Conservation (phyloP, 2,888 invertebrate species). For the Acronicta leporina region DNA sequence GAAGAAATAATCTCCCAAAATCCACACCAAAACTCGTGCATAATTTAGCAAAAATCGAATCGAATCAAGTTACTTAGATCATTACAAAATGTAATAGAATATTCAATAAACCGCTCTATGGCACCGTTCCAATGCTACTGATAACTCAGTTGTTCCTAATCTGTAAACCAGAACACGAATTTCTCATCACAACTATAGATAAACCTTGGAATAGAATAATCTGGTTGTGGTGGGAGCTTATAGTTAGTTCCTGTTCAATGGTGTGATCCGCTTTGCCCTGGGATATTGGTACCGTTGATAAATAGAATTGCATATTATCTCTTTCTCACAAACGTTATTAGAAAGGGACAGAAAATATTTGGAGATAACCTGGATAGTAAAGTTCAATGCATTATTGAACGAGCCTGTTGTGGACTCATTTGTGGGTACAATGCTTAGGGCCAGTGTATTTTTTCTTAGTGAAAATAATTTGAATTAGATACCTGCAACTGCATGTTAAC, state of each 20-base stretch:
- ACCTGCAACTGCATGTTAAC: no score
- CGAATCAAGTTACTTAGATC: slow-evolving; percentile 16
- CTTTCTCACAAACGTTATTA: no score
- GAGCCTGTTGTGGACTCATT: no score
- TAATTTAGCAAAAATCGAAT: slow-evolving; percentile 29
- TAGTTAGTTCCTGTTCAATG: slow-evolving; percentile 54
- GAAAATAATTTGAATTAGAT: no score
- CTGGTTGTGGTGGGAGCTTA: slow-evolving; percentile 54
- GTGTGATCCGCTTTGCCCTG: slow-evolving; percentile 27
- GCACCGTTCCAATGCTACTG: slow-evolving; percentile 38
- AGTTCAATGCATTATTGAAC: no score
- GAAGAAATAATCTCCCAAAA: neutral
- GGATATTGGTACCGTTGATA: neutral
- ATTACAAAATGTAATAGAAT: slow-evolving; percentile 48
- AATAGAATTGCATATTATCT: no score
- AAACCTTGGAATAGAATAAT: slow-evolving; percentile 56
- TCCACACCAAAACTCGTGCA: neutral
- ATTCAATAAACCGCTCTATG: slow-evolving; percentile 46
- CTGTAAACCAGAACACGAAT: slow-evolving; percentile 60
- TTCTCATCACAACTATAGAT: slow-evolving; percentile 61
- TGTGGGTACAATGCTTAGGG: no score
- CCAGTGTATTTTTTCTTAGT: no score
- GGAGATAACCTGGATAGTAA: no score
- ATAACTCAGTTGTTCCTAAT: slow-evolving; percentile 55
- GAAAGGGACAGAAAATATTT: no score